These are phyloP conservation scores for Lordiphosa clarofinis DNA, from an alignment of 1,140 invertebrate species.

Conservation along the genomic window DNA sequence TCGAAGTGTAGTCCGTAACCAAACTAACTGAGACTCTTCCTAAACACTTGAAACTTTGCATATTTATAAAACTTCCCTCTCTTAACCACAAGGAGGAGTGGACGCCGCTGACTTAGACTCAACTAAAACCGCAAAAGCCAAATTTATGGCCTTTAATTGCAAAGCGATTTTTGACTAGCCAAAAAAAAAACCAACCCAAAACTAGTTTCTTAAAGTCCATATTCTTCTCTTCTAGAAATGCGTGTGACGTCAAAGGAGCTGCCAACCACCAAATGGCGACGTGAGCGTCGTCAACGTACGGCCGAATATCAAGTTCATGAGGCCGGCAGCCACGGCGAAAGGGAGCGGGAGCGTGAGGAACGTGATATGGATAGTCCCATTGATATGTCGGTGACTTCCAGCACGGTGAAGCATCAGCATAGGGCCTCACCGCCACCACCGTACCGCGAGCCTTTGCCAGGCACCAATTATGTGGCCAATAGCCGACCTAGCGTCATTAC, in stretches of 20 bases:
- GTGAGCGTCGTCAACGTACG: slow-evolving; percentile 81
- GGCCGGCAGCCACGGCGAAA: slow-evolving; percentile 24
- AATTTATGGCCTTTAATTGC: slow-evolving; percentile 60
- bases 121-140: slow-evolving; percentile 26
- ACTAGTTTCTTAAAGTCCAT: slow-evolving; percentile 24
- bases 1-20: no score
- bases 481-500: slow-evolving; percentile 79
- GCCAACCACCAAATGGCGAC: slow-evolving; percentile 84
- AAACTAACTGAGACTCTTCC: no score
- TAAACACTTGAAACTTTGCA: neutral
- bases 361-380: slow-evolving; percentile 74
- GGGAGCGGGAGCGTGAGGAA: slow-evolving; percentile 38
- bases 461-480: slow-evolving; percentile 57
- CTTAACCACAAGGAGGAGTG: slow-evolving; percentile 28
- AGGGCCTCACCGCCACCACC: slow-evolving; percentile 75
- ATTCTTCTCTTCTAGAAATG: slow-evolving; percentile 58
- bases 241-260: slow-evolving; percentile 82
- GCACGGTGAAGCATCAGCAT: slow-evolving; percentile 53
- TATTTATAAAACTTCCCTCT: slow-evolving; percentile 3
- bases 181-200: slow-evolving; percentile 7
- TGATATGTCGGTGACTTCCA: slow-evolving; percentile 80
- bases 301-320: slow-evolving; percentile 78
- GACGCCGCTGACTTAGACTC: slow-evolving; percentile 3
- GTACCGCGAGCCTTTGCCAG: slow-evolving; percentile 73
- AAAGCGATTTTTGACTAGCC: slow-evolving; percentile 29